Percentiles rank a stretch among this genome's conserved stretches.
These are phyloP conservation scores for Chrysochloris asiatica DNA, from an alignment of 2,113 vertebrate species.

Conservation along the genomic window DNA sequence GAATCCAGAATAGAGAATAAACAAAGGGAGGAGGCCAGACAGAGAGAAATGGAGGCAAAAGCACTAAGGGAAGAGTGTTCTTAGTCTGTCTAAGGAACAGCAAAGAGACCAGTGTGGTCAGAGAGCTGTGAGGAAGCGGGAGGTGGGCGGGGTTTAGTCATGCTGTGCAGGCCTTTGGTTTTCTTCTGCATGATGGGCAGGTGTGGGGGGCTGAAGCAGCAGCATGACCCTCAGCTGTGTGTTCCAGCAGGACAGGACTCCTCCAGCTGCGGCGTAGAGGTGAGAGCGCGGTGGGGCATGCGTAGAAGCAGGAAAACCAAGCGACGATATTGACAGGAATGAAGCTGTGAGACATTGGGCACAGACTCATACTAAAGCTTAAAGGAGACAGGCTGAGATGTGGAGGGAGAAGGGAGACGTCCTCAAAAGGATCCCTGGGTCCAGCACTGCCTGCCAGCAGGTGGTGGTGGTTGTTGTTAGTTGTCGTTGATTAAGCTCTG, in stretches of 20 bases:
- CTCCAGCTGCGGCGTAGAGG: no score
- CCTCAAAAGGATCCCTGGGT: rapidly evolving
- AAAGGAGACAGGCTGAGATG: neutral
- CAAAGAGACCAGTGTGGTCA: no score
- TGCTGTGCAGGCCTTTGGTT: no score
- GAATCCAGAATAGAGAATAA: neutral
- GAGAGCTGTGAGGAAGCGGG: neutral
- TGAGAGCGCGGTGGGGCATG: neutral
- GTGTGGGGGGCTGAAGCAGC: no score
- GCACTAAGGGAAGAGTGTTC: neutral
- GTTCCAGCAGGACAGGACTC: no score
- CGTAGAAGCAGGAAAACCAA: neutral
- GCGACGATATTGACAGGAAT: rapidly evolving
- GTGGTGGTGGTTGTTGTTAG: no score
- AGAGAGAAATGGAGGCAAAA: no score
- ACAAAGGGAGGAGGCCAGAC: neutral
- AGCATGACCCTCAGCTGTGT: no score
- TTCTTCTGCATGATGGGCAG: no score
- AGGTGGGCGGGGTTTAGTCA: rapidly evolving
- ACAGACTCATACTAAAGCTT: rapidly evolving
- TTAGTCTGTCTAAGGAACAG: no score
- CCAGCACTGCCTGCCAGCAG: neutral
- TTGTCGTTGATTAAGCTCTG: neutral
- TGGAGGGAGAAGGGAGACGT: neutral
- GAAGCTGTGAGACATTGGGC: neutral